These are phyloP conservation scores for Addax nasomaculatus DNA, from an alignment of 2,113 vertebrate genomes.

Conservation along the genomic window DNA sequence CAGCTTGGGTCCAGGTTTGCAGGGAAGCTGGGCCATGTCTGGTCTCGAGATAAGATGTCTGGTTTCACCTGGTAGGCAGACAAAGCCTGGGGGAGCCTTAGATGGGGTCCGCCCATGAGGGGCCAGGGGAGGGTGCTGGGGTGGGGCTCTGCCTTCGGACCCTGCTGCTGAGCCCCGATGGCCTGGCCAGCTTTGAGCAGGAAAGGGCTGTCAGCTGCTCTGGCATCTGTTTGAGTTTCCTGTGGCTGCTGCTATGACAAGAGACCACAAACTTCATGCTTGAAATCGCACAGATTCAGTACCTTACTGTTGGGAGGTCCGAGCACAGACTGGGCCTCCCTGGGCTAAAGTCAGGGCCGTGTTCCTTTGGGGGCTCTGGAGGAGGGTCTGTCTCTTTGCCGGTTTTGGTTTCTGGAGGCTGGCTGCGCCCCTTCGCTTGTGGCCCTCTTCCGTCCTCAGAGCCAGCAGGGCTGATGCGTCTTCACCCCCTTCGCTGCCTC, in stretches of 20 bases:
- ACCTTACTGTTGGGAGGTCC: accelerated
- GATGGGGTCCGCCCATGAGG: neutral
- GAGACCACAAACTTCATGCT: neutral
- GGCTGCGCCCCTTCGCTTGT: accelerated
- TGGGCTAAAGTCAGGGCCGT: neutral
- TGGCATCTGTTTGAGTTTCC: neutral
- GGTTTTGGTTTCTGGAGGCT: neutral
- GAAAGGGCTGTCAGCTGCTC: neutral
- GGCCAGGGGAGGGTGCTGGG: neutral
- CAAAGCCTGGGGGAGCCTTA: neutral
- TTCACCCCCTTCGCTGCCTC: no score
- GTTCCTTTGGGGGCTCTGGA: neutral
- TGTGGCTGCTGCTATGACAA: accelerated
- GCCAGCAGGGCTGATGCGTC: accelerated
- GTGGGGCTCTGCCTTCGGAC: neutral
- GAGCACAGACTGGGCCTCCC: accelerated
- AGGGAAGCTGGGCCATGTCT: neutral
- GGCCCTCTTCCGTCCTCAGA: accelerated
- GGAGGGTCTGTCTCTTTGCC: accelerated
- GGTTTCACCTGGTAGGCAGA: neutral
- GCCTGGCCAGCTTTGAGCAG: neutral
- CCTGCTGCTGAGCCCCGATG: accelerated
- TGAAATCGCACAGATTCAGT: accelerated
- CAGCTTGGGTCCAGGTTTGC: neutral
- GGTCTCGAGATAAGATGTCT: neutral